Base-by-base conservation (phyloP, 2,113 vertebrate species). In the Myxocyprinus asiaticus region DNA sequence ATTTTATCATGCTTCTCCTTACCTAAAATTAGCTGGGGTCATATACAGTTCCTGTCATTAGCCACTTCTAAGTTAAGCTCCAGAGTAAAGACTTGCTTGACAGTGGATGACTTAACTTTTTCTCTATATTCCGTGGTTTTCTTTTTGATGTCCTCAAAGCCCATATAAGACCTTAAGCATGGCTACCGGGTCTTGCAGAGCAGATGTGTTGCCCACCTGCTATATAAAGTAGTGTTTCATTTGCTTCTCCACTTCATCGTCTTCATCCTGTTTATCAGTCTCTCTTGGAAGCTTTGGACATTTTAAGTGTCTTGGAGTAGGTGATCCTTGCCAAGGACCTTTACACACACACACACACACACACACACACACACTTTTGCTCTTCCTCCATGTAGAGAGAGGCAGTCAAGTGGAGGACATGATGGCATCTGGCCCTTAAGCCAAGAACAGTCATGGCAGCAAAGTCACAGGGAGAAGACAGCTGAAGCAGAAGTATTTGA, bases 141-240 rank as follows among this genome's bases (percentile, higher is more conserved):
- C 42, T 1, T 33, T 3, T 43, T 67, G 55, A 62, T 61, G 17
- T 17, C 62, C 62, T 48, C 72, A n/a, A 83, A 79, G 44, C 47
- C 53, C 64, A 33, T 15, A 71, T 71, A 66, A 81, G 69, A 69
- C 79, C 53, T 51, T 56, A 66, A 79, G 84, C 61, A 0, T 50
- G 17, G 33, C 72, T 77, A 72, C 33, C 45, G 72, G 76, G 53
- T 63, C 44, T 48, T 4, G 44, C 11, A 4, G 22, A 80, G 66
- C 85, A 84, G 81, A 82, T 82, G 81, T 72, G 69, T 50, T 6
- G 9, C 63, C 75, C 81, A 86, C 81, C 78, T 86, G 81, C 70
- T 84, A 14, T 59, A 48, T 69, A 85, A 62, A 82, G 77, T 81
- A 67, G 22, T 33, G 78, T 67, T 78, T 82, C 48, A 69, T 72